Base-by-base conservation (phyloP, 2,888 invertebrate genomes). In the Electrophaes corylata region DNA sequence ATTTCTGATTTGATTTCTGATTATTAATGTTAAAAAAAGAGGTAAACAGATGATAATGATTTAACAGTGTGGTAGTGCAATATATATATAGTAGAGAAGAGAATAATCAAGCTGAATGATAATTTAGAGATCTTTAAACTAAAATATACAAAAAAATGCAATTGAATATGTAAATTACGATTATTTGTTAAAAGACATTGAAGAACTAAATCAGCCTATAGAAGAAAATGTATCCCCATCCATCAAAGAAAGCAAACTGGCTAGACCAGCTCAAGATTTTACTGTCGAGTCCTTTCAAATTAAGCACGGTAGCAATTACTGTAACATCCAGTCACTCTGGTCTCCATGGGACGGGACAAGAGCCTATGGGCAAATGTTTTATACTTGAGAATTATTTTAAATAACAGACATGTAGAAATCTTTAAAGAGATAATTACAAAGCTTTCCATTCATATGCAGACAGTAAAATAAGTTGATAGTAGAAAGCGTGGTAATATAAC, bases 221-320 rank as follows among this genome's bases (percentile, higher is more conserved):
- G 8, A 4, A 37, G 16, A 8, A 2, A 37, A 2, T 16, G n/a
- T 37, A 37, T 37, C 16, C 35, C 16, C 55, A 60, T 60, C 55
- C 55, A 60, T 60, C 55, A 60, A 51, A 55, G 59, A 55, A 54
- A 59, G 53, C 46, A 19, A 60, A 60, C 60, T 55, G 55, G 51
- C 47, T 39, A 40, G 55, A 60, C 60, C 33, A 44, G 47, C 41
- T 37, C 50, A 26, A 40, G 46, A 40, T 54, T 48, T 55, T 26
- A 39, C 19, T 46, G 49, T 55, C 39, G 26, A 55, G 56, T 55
- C 60, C 60, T 55, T 51, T 55, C 51, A 47, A 60, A 60, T 60
- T 51, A 60, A 51, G 59, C 46, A 41, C 49, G 59, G 44, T 43
- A 53, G 55, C 51, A 48, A 60, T 60, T 60, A 60, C 51, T 39